These are phyloP conservation scores for Aplocera efformata DNA, from an alignment of 2,888 invertebrate species.

Conservation along the genomic window DNA sequence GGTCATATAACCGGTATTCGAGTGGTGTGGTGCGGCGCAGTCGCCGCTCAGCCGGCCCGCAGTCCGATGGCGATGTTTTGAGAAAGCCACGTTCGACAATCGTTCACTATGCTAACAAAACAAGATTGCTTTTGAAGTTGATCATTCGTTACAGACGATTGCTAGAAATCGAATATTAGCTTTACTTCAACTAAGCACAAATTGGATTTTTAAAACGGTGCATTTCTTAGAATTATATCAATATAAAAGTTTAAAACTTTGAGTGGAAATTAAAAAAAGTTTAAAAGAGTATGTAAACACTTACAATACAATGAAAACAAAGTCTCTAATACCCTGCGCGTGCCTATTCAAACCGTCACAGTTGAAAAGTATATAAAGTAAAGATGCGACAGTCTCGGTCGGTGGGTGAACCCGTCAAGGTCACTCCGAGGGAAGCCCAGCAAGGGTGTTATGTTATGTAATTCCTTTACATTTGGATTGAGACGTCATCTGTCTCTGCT, in stretches of 20 bases:
- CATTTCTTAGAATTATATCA: neutral
- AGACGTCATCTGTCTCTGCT: conserved; percentile 24
- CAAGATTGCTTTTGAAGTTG: conserved; percentile 62
- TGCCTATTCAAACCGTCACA: conserved; percentile 44
- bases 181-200: conserved; percentile 32
- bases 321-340: conserved; percentile 22
- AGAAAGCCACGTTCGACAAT: conserved; percentile 71
- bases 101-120: conserved; percentile 69
- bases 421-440: conserved; percentile 53
- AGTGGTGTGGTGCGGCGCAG: conserved; percentile 66
- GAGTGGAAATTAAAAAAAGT: no score
- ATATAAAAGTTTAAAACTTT: neutral
- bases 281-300: no score
- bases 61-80: conserved; percentile 70
- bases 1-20: conserved; percentile 80
- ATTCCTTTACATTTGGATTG: conserved; percentile 46
- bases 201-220: conserved; percentile 2
- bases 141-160: conserved; percentile 50
- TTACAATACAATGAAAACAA: conserved; percentile 11
- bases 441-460: conserved; percentile 52
- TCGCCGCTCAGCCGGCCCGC: conserved; percentile 64
- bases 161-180: conserved; percentile 44
- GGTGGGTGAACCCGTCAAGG: conserved; percentile 60
- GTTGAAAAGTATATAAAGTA: conserved; percentile 55
- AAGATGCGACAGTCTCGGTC: conserved; percentile 51